These are phyloP conservation scores for Zoanthus sociatus DNA, from an alignment of 92 coral and sea anemone species.

Conservation along the genomic window DNA sequence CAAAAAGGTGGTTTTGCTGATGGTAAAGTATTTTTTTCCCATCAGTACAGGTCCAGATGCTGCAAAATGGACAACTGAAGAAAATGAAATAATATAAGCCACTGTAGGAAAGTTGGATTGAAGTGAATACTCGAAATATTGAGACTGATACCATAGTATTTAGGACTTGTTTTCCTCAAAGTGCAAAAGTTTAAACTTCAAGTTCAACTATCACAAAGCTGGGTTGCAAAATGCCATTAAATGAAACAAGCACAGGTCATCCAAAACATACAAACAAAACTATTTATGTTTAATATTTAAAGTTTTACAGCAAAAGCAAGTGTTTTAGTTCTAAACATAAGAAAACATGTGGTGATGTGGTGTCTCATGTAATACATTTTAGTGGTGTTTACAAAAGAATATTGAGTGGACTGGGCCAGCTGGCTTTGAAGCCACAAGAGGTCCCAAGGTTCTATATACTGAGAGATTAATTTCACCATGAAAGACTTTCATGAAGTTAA, in stretches of 20 bases:
- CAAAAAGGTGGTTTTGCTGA: slow-evolving; percentile 20
- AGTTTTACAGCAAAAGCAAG: slow-evolving; percentile 25
- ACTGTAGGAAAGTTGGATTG: neutral
- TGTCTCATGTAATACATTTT: too few species aligned
- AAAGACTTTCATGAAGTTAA: too few species aligned
- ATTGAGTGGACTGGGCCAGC: too few species aligned
- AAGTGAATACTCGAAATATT: neutral
- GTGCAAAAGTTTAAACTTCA: slow-evolving; percentile 9
- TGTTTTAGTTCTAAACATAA: slow-evolving; percentile 17
- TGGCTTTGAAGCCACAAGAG: too few species aligned
- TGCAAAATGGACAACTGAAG: neutral
- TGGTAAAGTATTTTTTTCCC: neutral
- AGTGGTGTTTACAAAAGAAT: too few species aligned
- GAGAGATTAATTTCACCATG: too few species aligned
- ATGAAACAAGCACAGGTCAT: slow-evolving; percentile 29
- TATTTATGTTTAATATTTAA: neutral
- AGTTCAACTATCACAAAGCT: slow-evolving; percentile 16
- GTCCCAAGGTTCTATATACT: too few species aligned
- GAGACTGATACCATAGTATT: neutral
- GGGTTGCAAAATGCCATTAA: slow-evolving; percentile 13
- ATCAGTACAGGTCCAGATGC: slow-evolving; percentile 15
- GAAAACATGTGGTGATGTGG: neutral
- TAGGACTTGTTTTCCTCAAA: slow-evolving; percentile 3
- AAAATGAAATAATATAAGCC: neutral
- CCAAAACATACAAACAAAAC: slow-evolving; percentile 27